These are phyloP conservation scores for Camelus bactrianus DNA, from an alignment of 2,113 vertebrate genomes.

Conservation along the genomic window DNA sequence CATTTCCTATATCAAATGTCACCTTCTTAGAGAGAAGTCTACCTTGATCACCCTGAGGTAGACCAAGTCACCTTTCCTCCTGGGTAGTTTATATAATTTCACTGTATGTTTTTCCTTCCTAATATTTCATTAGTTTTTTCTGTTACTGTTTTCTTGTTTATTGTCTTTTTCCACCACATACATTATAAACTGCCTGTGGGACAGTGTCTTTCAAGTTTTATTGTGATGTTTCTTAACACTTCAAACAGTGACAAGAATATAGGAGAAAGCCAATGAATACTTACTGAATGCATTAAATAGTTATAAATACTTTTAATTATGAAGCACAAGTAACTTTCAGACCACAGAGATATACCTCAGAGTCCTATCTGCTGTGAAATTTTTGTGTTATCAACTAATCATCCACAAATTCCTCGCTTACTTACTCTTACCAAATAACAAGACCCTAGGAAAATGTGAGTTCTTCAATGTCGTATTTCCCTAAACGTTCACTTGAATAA, in stretches of 20 bases:
- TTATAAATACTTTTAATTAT: conserved; percentile 26
- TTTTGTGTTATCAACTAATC: background rate
- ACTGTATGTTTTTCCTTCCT: background rate
- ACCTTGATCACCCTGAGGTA: background rate
- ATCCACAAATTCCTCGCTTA: background rate
- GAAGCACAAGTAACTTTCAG: background rate
- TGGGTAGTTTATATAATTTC: background rate
- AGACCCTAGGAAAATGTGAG: background rate
- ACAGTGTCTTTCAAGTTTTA: background rate
- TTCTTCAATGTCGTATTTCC: background rate
- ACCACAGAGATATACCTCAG: background rate
- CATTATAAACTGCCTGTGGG: background rate
- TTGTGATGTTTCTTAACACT: background rate
- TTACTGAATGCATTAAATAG: background rate
- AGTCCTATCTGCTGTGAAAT: background rate
- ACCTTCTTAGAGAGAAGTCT: background rate
- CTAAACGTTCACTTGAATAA: background rate
- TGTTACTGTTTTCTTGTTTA: background rate
- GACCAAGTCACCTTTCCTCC: background rate
- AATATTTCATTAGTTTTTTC: background rate
- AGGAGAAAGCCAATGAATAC: background rate
- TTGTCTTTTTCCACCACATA: background rate
- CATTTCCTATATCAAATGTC: background rate
- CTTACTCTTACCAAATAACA: background rate
- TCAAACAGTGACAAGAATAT: background rate